Evolutionary conservation across 2,797 vertebrate genomes (phyloP).

Genomic region (Momotus momota): DNA sequence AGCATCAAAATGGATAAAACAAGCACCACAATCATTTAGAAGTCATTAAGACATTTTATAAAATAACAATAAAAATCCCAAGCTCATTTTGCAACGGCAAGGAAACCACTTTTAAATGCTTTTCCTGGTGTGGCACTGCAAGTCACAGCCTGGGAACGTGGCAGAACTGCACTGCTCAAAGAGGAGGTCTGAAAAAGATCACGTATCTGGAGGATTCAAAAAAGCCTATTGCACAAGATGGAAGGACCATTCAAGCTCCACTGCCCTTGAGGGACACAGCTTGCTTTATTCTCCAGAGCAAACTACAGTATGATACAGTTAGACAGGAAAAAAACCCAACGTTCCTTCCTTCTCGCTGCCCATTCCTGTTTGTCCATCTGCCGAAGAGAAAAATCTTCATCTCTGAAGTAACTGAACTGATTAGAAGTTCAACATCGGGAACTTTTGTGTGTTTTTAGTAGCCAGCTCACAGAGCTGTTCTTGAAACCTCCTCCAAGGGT

Average conservation of each 20-base stretch:
- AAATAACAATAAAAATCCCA: neutral
- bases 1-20: neutral
- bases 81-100: neutral
- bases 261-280: neutral
- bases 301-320: neutral
- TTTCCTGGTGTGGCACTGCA: neutral
- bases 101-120: neutral
- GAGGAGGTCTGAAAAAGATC: neutral
- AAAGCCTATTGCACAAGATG: neutral
- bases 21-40: neutral
- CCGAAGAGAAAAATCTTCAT: neutral
- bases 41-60: neutral
- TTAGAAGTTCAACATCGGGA: neutral
- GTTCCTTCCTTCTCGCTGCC: neutral
- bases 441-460: neutral
- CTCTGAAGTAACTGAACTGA: neutral
- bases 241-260: neutral
- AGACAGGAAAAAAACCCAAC: neutral
- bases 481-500: neutral
- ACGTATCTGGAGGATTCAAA: neutral
- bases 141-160: neutral
- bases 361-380: neutral
- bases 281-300: neutral
- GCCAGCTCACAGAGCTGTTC: neutral
- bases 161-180: neutral